A percentile compares a stretch with the other conserved stretches of the same genome.
These are phyloP conservation scores for Peromyscus attwateri DNA, from an alignment of 2,797 vertebrate species.

Conservation along the genomic window DNA sequence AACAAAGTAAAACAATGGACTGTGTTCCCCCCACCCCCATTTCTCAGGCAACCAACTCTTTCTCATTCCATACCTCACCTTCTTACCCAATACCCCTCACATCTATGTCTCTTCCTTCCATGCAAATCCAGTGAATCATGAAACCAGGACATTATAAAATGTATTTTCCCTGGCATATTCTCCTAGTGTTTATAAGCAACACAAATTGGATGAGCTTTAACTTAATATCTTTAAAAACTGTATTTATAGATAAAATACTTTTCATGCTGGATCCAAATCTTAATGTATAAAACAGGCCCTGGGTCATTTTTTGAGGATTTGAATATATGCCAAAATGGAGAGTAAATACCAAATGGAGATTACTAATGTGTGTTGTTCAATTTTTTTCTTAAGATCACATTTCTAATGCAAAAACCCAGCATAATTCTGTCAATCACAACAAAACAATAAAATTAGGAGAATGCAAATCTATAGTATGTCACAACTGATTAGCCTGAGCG, in stretches of 20 bases:
- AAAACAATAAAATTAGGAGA: background rate
- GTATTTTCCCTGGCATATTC: background rate
- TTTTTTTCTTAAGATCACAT: conserved; percentile 25
- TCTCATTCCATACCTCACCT: background rate
- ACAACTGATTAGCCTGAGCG: background rate
- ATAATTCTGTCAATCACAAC: background rate
- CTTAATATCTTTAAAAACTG: conserved; percentile 35
- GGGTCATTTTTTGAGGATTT: background rate
- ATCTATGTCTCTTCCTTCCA: background rate
- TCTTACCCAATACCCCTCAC: background rate
- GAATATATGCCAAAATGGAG: background rate
- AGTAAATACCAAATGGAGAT: conserved; percentile 18
- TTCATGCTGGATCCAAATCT: background rate
- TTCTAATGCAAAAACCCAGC: background rate
- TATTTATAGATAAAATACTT: background rate
- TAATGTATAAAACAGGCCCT: background rate
- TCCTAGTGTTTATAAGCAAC: background rate
- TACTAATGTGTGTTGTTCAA: background rate
- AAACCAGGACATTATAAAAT: background rate
- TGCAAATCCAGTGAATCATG: background rate
- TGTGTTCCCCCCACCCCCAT: background rate
- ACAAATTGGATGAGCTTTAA: background rate
- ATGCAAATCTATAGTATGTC: background rate
- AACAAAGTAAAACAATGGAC: background rate
- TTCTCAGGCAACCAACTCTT: background rate